Conservation (phyloP, 23 tunicate species). For the Phallusia fumigata region DNA sequence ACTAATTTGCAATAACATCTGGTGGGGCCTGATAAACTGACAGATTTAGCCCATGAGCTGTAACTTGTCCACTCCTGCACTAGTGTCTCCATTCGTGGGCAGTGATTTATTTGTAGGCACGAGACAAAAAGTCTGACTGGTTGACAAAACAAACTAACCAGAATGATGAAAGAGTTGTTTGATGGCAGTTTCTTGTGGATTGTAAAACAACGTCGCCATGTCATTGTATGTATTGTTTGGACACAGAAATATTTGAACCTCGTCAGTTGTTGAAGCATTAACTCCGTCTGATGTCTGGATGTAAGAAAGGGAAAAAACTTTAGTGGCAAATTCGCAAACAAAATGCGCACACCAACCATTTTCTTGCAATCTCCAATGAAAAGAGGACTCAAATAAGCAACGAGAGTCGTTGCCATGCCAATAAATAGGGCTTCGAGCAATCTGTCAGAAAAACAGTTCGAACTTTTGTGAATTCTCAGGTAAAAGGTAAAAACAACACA, state of each 20-base stretch:
- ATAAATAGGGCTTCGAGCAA: conserved; percentile 53
- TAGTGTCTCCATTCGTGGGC: too few relatives aligned
- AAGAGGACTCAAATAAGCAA: conserved; percentile 47
- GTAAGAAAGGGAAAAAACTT: too few relatives aligned
- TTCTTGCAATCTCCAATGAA: conserved; percentile 44
- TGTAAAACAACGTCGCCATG: conserved; percentile 93
- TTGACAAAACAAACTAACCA: conserved; percentile 2
- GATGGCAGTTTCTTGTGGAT: conserved; percentile 85
- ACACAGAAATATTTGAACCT: conserved; percentile 57
- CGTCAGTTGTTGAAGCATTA: conserved; percentile 25
- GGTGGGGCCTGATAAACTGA: too few relatives aligned
- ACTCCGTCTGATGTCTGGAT: background rate
- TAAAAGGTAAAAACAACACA: background rate
- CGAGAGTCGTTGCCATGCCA: conserved; percentile 46
- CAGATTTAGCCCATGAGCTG: too few relatives aligned
- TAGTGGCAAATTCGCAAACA: too few relatives aligned
- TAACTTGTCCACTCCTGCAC: too few relatives aligned
- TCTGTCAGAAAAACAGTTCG: background rate
- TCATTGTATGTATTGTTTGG: conserved; percentile 75
- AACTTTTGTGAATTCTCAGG: background rate
- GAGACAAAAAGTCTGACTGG: too few relatives aligned
- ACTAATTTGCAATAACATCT: too few relatives aligned
- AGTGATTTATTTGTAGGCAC: too few relatives aligned
- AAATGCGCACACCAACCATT: background rate
- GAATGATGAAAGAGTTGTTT: conserved; percentile 82